phyloP scores from a whole-genome alignment of 23 tunicate genomes.

The Phallusia fumigata region DNA sequence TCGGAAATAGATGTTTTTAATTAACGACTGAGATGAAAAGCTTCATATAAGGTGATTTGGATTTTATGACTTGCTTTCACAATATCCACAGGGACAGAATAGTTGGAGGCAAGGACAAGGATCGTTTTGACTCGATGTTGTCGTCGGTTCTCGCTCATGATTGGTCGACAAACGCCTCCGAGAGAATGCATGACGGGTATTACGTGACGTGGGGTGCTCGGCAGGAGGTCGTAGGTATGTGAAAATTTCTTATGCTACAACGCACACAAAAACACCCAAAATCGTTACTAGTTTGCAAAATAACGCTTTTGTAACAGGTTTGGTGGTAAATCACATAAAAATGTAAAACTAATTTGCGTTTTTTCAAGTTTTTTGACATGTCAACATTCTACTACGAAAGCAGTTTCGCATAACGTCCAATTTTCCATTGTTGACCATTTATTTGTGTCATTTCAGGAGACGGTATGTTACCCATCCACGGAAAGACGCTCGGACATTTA shows the following conservation, averaged over 20 bases:
- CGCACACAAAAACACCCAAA: too few species aligned
- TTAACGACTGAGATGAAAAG: too few species aligned
- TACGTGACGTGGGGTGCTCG: slow-evolving; percentile 92
- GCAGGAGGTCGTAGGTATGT: slow-evolving; percentile 49
- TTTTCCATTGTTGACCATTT: neutral
- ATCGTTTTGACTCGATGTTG: slow-evolving; percentile 65
- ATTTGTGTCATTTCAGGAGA: slow-evolving; percentile 9
- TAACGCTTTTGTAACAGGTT: too few species aligned
- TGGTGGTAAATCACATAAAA: too few species aligned
- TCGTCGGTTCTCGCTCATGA: slow-evolving; percentile 59
- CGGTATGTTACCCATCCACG: slow-evolving; percentile 63
- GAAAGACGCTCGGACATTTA: slow-evolving; percentile 66
- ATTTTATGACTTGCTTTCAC: too few species aligned
- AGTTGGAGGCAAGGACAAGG: slow-evolving; percentile 59
- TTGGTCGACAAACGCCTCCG: slow-evolving; percentile 66
- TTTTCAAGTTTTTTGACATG: too few species aligned
- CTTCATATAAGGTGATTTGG: too few species aligned
- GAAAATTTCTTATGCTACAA: neutral
- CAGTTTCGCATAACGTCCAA: too few species aligned
- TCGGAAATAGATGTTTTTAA: too few species aligned
- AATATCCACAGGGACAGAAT: slow-evolving; percentile 57
- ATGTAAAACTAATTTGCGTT: too few species aligned
- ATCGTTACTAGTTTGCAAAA: too few species aligned
- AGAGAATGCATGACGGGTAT: slow-evolving; percentile 42
- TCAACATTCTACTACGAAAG: too few species aligned